Evolutionary conservation across 2,113 vertebrate genomes (phyloP).

Genomic region (Rhinolophus ferrumequinum): DNA sequence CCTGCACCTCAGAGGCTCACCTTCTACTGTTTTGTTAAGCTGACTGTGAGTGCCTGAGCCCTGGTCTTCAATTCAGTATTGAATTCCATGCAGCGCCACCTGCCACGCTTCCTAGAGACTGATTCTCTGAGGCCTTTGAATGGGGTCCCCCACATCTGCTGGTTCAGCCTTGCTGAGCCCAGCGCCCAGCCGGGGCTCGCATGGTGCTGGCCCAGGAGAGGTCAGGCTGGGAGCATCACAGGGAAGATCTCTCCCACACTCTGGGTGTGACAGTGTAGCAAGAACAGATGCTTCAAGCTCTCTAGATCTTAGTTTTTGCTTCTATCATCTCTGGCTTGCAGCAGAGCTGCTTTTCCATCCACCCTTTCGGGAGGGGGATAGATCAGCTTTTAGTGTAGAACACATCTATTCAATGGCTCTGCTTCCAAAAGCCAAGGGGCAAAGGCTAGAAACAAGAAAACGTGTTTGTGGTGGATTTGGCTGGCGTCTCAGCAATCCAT

Average conservation of each 20-base stretch:
- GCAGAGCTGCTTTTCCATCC: neutral
- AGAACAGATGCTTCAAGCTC: neutral
- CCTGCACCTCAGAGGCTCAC: neutral
- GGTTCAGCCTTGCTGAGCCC: neutral
- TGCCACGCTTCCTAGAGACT: neutral
- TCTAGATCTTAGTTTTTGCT: neutral
- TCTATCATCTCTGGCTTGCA: neutral
- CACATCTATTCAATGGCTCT: conserved; percentile 58
- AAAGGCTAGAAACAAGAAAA: conserved; percentile 65
- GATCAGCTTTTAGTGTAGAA: conserved; percentile 59
- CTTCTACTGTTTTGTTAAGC: neutral
- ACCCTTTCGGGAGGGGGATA: neutral
- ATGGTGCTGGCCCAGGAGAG: neutral
- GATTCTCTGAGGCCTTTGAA: neutral
- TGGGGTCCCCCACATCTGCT: neutral
- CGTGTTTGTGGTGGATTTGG: conserved; percentile 72
- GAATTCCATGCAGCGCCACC: neutral
- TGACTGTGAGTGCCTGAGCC: neutral
- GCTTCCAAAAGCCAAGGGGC: conserved; percentile 57
- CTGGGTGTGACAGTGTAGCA: accelerated
- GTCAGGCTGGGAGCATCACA: neutral
- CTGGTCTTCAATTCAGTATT: neutral
- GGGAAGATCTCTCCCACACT: neutral
- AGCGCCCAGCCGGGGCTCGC: accelerated
- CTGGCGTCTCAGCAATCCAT: conserved; percentile 72